Conservation (phyloP, 2,797 vertebrate genomes). For the Sardinella longiceps region DNA sequence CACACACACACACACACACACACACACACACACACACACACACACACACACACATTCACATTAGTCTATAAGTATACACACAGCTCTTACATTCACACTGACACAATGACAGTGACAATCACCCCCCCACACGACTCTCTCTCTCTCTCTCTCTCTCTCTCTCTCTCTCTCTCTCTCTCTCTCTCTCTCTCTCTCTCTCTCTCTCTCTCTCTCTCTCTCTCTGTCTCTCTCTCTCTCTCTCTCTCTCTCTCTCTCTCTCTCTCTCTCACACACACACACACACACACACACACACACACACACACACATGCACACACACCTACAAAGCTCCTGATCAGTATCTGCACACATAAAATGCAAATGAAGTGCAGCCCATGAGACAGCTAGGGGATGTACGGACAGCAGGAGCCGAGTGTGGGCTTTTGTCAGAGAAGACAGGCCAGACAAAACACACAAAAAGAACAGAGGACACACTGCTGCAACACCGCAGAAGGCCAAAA, state of each 20-base stretch:
- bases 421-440: constrained; percentile 3
- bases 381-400: constrained; percentile 8
- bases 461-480: constrained; percentile 4
- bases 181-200: background rate
- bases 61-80: background rate
- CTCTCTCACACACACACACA: constrained; percentile 4
- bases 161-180: background rate
- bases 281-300: constrained; percentile 14
- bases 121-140: background rate
- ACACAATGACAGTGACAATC: background rate
- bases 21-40: background rate
- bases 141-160: too few relatives aligned
- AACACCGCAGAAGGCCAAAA: background rate
- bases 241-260: too few relatives aligned
- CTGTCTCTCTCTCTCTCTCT: too few relatives aligned
- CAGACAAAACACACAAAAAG: background rate
- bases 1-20: background rate
- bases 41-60: background rate
- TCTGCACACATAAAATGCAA: constrained; percentile 20
- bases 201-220: background rate
- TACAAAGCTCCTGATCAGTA: background rate
- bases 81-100: background rate
- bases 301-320: background rate
- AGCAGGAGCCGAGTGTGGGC: background rate
- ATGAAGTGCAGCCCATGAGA: background rate